phyloP scores from a whole-genome alignment of 2,113 vertebrate genomes.

The Neodontobutis hainanensis region DNA sequence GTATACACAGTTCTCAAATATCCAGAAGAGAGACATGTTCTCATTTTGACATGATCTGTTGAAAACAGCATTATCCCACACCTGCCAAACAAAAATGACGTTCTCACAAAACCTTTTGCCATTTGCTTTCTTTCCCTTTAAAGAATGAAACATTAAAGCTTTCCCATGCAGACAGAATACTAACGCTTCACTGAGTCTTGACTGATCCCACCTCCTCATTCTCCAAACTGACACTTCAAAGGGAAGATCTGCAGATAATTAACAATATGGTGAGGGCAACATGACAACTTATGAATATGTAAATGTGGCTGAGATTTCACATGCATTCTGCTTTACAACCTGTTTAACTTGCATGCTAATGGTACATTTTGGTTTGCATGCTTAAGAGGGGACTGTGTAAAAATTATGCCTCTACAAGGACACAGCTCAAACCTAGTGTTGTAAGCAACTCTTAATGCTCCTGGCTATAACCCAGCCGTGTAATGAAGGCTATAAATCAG shows the following conservation, averaged over 20 bases:
- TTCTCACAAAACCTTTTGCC: neutral
- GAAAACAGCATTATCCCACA: neutral
- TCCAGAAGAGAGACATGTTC: too few species aligned
- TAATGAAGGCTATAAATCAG: conserved; percentile 76
- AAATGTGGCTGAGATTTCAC: conserved; percentile 32
- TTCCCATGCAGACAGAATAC: conserved; percentile 22
- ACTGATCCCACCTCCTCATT: conserved; percentile 28
- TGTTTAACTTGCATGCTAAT: conserved; percentile 13
- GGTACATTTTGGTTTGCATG: conserved; percentile 32
- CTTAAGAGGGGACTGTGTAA: neutral
- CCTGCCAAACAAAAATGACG: conserved; percentile 14
- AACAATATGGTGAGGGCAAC: conserved; percentile 41
- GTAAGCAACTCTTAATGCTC: conserved; percentile 29
- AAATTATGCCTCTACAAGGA: conserved; percentile 12
- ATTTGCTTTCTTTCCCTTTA: conserved; percentile 12
- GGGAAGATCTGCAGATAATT: conserved; percentile 43
- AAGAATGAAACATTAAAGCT: conserved; percentile 22
- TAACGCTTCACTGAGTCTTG: conserved; percentile 27
- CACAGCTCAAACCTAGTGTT: conserved; percentile 19
- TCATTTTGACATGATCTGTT: too few species aligned
- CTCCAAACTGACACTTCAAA: conserved; percentile 4
- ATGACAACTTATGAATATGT: conserved; percentile 50
- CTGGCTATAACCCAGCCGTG: conserved; percentile 54
- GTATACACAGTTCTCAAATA: too few species aligned
- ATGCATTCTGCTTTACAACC: conserved; percentile 17